Evolutionary conservation across 1,140 invertebrate species (phyloP).

Genomic region (Mylabris phalerata): DNA sequence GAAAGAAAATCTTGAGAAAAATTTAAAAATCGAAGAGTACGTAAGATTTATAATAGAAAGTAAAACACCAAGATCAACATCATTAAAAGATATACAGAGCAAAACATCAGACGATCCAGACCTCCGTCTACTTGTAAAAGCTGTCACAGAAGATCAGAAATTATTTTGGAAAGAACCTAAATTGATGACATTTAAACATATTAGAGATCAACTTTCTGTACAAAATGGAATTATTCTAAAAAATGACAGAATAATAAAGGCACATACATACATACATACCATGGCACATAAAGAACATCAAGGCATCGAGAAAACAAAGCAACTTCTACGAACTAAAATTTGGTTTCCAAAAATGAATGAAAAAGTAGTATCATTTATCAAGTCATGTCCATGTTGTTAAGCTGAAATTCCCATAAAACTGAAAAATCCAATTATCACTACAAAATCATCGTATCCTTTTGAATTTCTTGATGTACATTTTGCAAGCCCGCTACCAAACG

Average conservation of each 20-base stretch:
- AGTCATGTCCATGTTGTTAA: conserved; percentile 14
- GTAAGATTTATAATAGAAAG: neutral
- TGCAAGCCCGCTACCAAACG: conserved; percentile 13
- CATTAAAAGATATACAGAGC: conserved; percentile 1
- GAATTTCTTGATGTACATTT: conserved; percentile 9
- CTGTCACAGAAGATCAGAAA: neutral
- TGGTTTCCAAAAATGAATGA: conserved; percentile 33
- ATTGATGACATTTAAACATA: conserved; percentile 2
- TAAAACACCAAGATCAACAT: neutral
- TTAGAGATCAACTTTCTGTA: conserved; percentile 6
- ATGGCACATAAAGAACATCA: conserved; percentile 30
- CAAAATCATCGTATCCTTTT: conserved; percentile 2
- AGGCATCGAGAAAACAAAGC: conserved; percentile 33
- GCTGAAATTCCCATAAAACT: neutral
- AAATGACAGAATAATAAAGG: conserved; percentile 30
- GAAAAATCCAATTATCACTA: neutral
- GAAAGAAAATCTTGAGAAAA: neutral
- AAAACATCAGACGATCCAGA: conserved; percentile 2
- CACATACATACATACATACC: conserved; percentile 39
- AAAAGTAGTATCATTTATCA: conserved; percentile 25
- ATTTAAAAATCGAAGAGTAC: neutral
- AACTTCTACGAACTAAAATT: conserved; percentile 31
- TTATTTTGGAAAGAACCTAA: conserved; percentile 1
- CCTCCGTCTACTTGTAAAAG: neutral
- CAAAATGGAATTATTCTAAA: neutral